Conservation (phyloP, 2,113 vertebrate genomes). For the Xiphophorus hellerii region DNA sequence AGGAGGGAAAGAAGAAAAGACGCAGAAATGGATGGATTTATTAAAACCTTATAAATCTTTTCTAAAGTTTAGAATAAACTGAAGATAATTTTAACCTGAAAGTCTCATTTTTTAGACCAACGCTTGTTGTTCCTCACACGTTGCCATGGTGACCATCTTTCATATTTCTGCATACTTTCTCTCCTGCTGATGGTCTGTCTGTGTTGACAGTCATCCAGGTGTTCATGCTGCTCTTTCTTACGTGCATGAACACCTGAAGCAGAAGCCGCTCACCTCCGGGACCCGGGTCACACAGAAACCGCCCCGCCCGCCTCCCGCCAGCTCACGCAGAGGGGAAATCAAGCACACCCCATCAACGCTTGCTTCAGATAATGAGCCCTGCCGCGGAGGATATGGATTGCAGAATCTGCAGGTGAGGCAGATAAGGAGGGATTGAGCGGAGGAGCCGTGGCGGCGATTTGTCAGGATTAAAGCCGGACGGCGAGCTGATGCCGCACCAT, state of each 20-base stretch:
- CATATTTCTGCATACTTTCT: conserved; percentile 33
- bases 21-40: too few relatives aligned
- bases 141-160: conserved; percentile 43
- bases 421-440: conserved; percentile 50
- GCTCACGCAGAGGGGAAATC: conserved; percentile 20
- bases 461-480: conserved; percentile 44
- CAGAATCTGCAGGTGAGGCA: conserved; percentile 23
- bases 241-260: conserved; percentile 7
- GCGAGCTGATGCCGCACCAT: conserved; percentile 1
- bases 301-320: conserved; percentile 16
- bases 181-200: conserved; percentile 16
- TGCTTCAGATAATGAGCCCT: conserved; percentile 54
- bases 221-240: background rate
- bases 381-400: conserved; percentile 33
- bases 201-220: conserved; percentile 15
- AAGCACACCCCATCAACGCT: conserved; percentile 28
- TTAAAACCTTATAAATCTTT: too few relatives aligned
- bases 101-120: conserved; percentile 15
- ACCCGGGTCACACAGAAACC: conserved; percentile 7
- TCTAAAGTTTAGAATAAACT: too few relatives aligned
- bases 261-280: background rate
- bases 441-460: conserved; percentile 41
- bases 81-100: too few relatives aligned
- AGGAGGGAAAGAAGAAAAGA: too few relatives aligned
- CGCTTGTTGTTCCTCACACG: conserved; percentile 23